phyloP scores from a whole-genome alignment of 2,113 vertebrate species.

The Cariama cristata region DNA sequence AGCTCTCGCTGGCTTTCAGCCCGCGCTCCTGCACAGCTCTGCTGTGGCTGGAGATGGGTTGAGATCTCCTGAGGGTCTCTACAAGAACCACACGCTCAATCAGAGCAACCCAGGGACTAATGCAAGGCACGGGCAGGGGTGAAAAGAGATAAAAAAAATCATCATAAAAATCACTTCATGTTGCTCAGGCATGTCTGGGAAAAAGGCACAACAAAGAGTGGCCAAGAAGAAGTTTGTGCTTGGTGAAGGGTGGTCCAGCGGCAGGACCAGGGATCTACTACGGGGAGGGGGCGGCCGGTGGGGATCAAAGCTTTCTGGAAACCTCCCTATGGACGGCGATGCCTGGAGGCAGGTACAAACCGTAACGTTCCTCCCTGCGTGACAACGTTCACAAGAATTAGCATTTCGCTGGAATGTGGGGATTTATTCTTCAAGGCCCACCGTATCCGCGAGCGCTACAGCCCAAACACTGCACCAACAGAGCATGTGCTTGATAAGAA shows the following conservation, averaged over 20 bases:
- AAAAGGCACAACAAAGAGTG: neutral
- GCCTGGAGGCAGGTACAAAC: constrained; percentile 41
- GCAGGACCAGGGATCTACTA: neutral
- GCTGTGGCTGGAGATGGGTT: neutral
- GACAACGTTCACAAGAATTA: neutral
- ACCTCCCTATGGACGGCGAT: neutral
- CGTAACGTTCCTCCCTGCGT: neutral
- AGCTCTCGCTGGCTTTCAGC: neutral
- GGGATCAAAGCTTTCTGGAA: constrained; percentile 5
- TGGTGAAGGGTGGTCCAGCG: neutral
- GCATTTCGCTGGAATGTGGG: neutral
- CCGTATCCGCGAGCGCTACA: neutral
- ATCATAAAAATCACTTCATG: accelerated
- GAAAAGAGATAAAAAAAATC: neutral
- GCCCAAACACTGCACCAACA: neutral
- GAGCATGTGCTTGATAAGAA: constrained; percentile 60
- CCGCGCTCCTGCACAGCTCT: neutral
- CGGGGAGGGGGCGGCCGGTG: accelerated
- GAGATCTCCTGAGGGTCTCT: neutral
- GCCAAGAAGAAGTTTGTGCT: neutral
- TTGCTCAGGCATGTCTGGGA: neutral
- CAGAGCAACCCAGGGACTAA: neutral
- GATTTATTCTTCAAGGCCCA: constrained; percentile 39
- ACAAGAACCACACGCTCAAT: neutral
- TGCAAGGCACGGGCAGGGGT: neutral